Evolutionary conservation across 1,140 invertebrate genomes (phyloP), one percentile per base, ranked within the genome.

Genomic region (Apis florea): DNA sequence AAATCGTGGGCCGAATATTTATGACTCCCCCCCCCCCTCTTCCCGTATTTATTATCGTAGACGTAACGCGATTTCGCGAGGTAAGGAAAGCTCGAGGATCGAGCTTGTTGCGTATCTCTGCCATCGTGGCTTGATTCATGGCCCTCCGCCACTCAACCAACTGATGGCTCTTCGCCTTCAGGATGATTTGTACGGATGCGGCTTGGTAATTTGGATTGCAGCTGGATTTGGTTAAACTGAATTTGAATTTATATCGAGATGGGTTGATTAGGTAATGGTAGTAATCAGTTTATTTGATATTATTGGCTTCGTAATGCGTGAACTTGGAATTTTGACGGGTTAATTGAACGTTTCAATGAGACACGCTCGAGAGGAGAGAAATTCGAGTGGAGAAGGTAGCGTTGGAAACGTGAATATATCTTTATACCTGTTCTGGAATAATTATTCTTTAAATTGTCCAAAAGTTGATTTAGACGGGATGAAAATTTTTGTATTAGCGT

Each of bases 1-100:
- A 85, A 87, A 83, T 77, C 74, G 71, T 77, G 79, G 68, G 66
- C 56, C 64, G 70, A 87, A 89, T 87, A 86, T 87, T 89, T 87
- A 88, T 82, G 83, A 69, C n/a, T 13, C 66, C 4, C 31, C 4
- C 4, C 31, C 31, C 31, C 0, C 31, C 31, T 5, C 31, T 0
- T 5, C 31, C 31, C 74, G 61, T 82, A 82, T 82, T 82, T 82
- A 73, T 73, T 73, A 77, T 69, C 67, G 66, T 67, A 49, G n/a
- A 15, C 70, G 70, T 51, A 66, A 73, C 78, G 78, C 61, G 79
- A 66, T 73, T 56, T 19, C 19, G 49, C 49, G 19, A 15, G 54
- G 53, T 51, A 19, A 67, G 61, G 26, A 66, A 24, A 40, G 31
- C 24, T n/a, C 54, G 24, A 9, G n/a, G 19, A 13, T 21, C 13